phyloP scores from a whole-genome alignment of 2,797 vertebrate species.

The Lutjanus campechanus region DNA sequence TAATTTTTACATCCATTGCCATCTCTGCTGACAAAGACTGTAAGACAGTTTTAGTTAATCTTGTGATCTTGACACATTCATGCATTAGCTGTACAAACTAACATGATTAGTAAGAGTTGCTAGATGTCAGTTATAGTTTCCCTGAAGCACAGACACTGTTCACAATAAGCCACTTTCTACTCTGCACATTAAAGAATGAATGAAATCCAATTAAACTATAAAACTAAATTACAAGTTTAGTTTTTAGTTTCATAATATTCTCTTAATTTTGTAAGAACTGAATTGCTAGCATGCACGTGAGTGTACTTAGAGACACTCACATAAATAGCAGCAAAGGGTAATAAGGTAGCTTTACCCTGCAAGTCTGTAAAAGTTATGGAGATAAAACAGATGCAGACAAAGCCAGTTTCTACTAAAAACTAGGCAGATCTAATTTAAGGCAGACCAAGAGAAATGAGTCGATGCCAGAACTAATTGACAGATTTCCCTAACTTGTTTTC shows the following conservation, averaged over 20 bases:
- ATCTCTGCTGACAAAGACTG: not conserved
- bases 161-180: too few relatives aligned
- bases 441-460: not conserved
- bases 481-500: not conserved
- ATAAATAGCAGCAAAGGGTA: not conserved
- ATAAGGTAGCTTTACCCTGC: not conserved
- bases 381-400: not conserved
- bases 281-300: not conserved
- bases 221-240: too few relatives aligned
- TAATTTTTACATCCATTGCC: not conserved
- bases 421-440: not conserved
- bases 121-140: too few relatives aligned
- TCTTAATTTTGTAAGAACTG: not conserved
- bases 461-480: not conserved
- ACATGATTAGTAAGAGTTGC: not conserved
- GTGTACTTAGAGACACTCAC: not conserved
- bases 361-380: not conserved
- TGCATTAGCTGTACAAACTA: not conserved
- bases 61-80: not conserved
- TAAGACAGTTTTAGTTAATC: not conserved
- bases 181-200: too few relatives aligned
- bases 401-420: constrained; percentile 7
- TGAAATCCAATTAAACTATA: too few relatives aligned
- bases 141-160: too few relatives aligned
- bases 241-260: too few relatives aligned